Percentiles rank a stretch among this genome's conserved stretches.
Conservation (phyloP, 2,113 vertebrate genomes). For the Nesogale talazaci region DNA sequence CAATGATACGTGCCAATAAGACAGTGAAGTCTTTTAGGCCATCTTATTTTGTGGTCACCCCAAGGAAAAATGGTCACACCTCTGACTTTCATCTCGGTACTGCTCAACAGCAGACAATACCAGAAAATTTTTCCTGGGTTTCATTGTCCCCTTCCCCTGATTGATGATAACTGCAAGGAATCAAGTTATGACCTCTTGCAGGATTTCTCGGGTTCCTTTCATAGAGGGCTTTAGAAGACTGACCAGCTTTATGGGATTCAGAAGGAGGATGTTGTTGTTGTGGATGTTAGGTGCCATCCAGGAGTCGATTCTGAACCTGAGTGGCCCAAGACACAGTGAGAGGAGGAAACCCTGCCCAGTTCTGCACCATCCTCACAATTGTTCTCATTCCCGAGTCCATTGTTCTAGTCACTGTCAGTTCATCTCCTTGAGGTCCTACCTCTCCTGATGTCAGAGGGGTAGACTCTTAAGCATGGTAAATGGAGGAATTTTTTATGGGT, state of each 20-base stretch:
- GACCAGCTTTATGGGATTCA: background rate
- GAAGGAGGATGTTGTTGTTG: background rate
- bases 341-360: no score
- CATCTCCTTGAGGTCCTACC: no score
- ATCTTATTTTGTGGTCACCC: background rate
- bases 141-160: background rate
- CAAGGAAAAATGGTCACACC: background rate
- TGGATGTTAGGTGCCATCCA: no score
- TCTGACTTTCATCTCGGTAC: background rate
- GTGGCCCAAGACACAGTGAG: no score
- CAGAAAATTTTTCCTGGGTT: background rate
- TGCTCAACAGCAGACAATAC: background rate
- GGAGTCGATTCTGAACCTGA: no score
- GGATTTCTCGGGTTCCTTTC: slow-evolving; percentile 43
- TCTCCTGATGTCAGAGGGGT: background rate
- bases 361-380: no score
- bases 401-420: no score
- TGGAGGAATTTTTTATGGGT: background rate
- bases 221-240: background rate
- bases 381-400: no score
- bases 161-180: background rate
- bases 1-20: background rate
- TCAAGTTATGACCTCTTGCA: background rate
- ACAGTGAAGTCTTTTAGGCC: background rate
- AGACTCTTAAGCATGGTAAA: background rate